Evolutionary conservation across 2,113 vertebrate genomes (phyloP).

Genomic region (Hoplias malabaricus): DNA sequence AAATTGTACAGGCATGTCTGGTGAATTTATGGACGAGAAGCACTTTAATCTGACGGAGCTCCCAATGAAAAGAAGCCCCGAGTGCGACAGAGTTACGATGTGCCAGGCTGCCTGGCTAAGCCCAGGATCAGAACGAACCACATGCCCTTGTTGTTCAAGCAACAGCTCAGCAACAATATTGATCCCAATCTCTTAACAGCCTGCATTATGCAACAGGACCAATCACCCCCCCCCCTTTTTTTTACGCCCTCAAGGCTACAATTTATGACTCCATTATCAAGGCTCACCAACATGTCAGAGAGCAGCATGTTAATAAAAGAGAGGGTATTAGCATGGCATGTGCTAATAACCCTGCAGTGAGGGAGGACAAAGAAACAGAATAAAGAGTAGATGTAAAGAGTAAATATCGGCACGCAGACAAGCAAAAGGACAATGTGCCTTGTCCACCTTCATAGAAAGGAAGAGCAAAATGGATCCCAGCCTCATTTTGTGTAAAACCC

Average conservation of each 20-base stretch:
- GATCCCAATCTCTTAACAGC: conserved; percentile 43
- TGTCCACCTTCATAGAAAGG: neutral
- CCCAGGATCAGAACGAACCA: neutral
- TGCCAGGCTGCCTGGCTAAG: neutral
- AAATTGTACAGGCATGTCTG: neutral
- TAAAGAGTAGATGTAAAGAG: neutral
- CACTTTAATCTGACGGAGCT: conserved; percentile 1
- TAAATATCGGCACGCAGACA: neutral
- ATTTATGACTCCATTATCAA: conserved; percentile 59
- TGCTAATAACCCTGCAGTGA: conserved; percentile 17
- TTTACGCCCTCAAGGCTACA: neutral
- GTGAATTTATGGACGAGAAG: conserved; percentile 14
- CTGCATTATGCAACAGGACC: conserved; percentile 12
- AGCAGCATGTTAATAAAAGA: conserved; percentile 50
- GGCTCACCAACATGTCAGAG: conserved; percentile 44
- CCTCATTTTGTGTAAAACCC: too few relatives aligned
- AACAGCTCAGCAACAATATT: conserved; percentile 45
- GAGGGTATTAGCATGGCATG: conserved; percentile 33
- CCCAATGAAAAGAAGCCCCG: conserved; percentile 9
- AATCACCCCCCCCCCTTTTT: conserved; percentile 15
- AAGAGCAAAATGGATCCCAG: too few relatives aligned
- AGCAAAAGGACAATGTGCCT: neutral
- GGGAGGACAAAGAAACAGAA: neutral
- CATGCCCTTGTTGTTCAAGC: conserved; percentile 29
- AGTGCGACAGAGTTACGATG: neutral